Base-by-base conservation (phyloP, 2,113 vertebrate genomes). In the Macquaria ambigua region DNA sequence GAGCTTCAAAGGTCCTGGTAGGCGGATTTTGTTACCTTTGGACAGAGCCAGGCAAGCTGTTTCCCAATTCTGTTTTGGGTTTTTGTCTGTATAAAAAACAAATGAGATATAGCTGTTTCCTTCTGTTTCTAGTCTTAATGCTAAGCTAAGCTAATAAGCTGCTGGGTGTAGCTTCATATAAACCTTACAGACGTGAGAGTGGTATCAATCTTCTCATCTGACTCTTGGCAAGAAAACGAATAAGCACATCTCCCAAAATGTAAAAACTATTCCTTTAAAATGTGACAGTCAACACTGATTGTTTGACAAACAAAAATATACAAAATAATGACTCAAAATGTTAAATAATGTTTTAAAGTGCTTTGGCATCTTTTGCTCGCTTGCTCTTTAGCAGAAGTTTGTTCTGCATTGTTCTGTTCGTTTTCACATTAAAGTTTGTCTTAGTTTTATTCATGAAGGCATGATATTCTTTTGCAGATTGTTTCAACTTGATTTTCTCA, bases 381-480 rank as follows among this genome's bases (percentile, higher is more conserved):
- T 59, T 67, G 5, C 8, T 52, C 74, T 74, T 85, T 14, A 41
- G 43, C 67, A 67, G 34, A n/a, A 31, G 23, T 43, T 69, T 62
- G 37, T 66, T 83, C 43, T 15, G 73, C 56, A 48, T 55, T 37
- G 71, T 78, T 73, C 31, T 74, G 46, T 86, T 86, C 21, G 12
- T 46, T 56, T 77, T 91, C 25, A 84, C 5, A 3, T 71, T 85
- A 1, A 66, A 8, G 55, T 59, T 68, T 14, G 39, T 73, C 52
- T 73, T 69, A 0, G 87, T 90, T 81, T 70, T 73, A 21, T 91
- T 90, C 53, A 16, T 5, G 20, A 76, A 55, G 20, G 53, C 23
- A 0, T 9, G 14, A 58, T 9, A 1, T 8, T 59, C 56, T 25
- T 20, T 71, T 18, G 63, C 28, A n/a, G 82, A 8, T 12, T n/a